These are phyloP conservation scores for Drosophila sturtevanti DNA, from an alignment of 1,140 invertebrate genomes.

Conservation along the genomic window DNA sequence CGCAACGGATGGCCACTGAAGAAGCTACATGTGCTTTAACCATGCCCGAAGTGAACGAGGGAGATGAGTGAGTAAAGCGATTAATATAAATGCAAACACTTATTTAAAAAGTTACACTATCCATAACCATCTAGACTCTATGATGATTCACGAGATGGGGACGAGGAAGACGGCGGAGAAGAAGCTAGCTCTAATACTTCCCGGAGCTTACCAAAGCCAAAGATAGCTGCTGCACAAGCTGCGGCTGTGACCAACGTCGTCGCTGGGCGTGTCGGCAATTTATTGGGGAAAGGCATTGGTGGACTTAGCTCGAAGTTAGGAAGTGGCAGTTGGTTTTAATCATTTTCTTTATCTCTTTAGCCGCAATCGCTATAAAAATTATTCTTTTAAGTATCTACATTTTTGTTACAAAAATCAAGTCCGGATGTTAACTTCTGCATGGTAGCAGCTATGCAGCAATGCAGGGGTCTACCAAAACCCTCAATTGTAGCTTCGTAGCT, in stretches of 20 bases:
- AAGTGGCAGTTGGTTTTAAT: slow-evolving; percentile 87
- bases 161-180: slow-evolving; percentile 85
- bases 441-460: background rate
- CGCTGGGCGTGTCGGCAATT: slow-evolving; percentile 89
- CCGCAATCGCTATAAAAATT: background rate
- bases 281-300: slow-evolving; percentile 91
- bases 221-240: slow-evolving; percentile 72
- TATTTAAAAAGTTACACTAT: background rate
- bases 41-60: slow-evolving; percentile 89
- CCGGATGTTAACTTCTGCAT: background rate
- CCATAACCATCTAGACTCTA: slow-evolving; percentile 43
- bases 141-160: slow-evolving; percentile 86
- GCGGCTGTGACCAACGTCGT: slow-evolving; percentile 88
- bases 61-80: slow-evolving; percentile 82
- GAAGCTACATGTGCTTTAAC: slow-evolving; percentile 96
- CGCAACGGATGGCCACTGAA: slow-evolving; percentile 97
- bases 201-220: slow-evolving; percentile 78
- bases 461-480: background rate
- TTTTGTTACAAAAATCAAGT: background rate
- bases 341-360: background rate
- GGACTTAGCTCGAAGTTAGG: slow-evolving; percentile 91
- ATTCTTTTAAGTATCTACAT: background rate
- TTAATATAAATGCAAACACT: background rate
- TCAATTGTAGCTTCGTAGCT: slow-evolving; percentile 31
- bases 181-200: slow-evolving; percentile 84